A percentile compares a stretch with the other conserved stretches of the same genome.
Evolutionary conservation across 2,797 vertebrate genomes (phyloP).

Genomic region (Myripristis murdjan): DNA sequence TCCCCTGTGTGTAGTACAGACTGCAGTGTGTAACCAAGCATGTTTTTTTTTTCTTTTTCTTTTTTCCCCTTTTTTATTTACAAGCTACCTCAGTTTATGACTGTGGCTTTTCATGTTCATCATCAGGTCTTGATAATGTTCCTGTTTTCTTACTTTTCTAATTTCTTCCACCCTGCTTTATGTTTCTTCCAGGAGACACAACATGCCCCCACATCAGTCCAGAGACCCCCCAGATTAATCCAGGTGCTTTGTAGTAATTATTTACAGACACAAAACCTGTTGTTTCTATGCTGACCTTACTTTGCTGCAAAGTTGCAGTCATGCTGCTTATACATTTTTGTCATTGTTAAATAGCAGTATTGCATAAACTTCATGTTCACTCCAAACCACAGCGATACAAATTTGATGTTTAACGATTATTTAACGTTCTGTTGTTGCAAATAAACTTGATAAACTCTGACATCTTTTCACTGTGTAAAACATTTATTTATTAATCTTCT

Average conservation of each 20-base stretch:
- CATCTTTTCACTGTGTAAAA: background rate
- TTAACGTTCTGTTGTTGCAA: no score
- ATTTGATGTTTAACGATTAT: no score
- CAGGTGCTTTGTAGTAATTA: slow-evolving; percentile 57
- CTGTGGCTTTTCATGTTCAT: background rate
- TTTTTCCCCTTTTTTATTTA: no score
- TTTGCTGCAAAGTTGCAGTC: no score
- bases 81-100: background rate
- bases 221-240: slow-evolving; percentile 46
- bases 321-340: no score
- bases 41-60: background rate
- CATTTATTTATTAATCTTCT: background rate
- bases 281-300: no score
- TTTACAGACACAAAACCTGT: background rate
- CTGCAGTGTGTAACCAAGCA: background rate
- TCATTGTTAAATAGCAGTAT: no score
- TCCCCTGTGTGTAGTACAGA: background rate
- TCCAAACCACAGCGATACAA: no score
- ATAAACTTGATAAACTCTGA: background rate
- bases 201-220: no score
- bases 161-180: slow-evolving; percentile 6
- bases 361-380: no score
- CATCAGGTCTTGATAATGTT: background rate
- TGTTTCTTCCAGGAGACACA: slow-evolving; percentile 59
- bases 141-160: background rate